Evolutionary conservation across 2,888 invertebrate species (phyloP).

Genomic region (Rambutsinella grinnellia): DNA sequence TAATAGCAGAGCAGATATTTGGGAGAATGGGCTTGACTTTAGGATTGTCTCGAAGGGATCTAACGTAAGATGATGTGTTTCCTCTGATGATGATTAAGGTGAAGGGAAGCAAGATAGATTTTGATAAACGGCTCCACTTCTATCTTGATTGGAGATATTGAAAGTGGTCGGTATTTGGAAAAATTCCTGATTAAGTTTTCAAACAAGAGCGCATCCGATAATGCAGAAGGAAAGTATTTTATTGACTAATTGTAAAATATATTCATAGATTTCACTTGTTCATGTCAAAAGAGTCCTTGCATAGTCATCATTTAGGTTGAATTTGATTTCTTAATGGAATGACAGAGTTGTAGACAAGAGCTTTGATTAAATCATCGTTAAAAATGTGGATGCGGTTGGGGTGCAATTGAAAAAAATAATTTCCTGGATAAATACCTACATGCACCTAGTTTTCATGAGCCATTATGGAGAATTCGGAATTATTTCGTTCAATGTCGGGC

Average conservation of each 20-base stretch:
- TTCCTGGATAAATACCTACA: background rate
- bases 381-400: background rate
- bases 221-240: too few relatives aligned
- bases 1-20: constrained; percentile 11
- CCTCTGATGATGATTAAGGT: constrained; percentile 4
- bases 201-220: too few relatives aligned
- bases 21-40: constrained; percentile 12
- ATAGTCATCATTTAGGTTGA: background rate
- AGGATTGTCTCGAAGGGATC: constrained; percentile 6
- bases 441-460: background rate
- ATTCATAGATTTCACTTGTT: constrained; percentile 1
- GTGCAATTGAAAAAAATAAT: background rate
- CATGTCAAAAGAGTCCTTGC: background rate
- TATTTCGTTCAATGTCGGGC: constrained; percentile 21
- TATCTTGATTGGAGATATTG: constrained; percentile 13
- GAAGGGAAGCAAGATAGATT: constrained; percentile 17
- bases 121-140: constrained; percentile 34
- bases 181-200: too few relatives aligned
- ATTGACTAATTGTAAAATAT: constrained; percentile 49
- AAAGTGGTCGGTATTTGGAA: too few relatives aligned
- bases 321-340: background rate
- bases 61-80: constrained; percentile 15
- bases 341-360: background rate
- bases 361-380: background rate
- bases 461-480: background rate